Percentiles rank a stretch among this genome's conserved stretches.
Conservation (phyloP, 92 coral and sea anemone genomes). For the Porites cylindrica region DNA sequence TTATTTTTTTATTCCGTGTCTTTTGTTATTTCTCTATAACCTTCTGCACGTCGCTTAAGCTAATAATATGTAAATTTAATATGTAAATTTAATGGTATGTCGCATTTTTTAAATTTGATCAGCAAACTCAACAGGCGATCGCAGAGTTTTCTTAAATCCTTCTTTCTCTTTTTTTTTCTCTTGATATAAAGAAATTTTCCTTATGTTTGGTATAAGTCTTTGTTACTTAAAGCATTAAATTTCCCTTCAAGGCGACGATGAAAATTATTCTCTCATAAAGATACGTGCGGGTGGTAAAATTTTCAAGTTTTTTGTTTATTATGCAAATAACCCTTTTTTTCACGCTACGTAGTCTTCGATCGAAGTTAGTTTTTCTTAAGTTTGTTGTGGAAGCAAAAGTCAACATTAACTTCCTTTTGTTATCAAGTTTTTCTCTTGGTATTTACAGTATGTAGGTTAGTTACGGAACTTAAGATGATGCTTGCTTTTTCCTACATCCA, state of each 20-base stretch:
- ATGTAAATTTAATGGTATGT: too few species aligned
- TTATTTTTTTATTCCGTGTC: too few species aligned
- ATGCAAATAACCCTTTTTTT: not conserved
- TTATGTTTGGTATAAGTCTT: not conserved
- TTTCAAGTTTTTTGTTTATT: conserved; percentile 2
- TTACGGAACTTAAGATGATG: not conserved
- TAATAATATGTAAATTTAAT: too few species aligned
- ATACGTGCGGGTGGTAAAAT: not conserved
- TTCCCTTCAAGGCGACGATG: not conserved
- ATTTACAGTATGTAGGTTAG: not conserved
- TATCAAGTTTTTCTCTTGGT: not conserved
- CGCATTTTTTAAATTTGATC: not conserved
- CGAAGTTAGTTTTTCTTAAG: not conserved
- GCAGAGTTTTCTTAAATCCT: not conserved
- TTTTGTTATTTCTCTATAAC: too few species aligned
- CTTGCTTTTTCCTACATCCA: not conserved
- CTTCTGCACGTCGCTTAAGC: too few species aligned
- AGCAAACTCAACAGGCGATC: not conserved
- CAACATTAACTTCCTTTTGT: not conserved
- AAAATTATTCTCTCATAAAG: not conserved
- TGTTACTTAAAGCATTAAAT: not conserved
- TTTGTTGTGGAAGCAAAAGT: not conserved
- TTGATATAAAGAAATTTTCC: not conserved
- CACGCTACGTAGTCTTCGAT: not conserved
- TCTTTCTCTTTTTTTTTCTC: not conserved